Conservation (phyloP, 1,140 invertebrate species). For the Drosophila serrata region DNA sequence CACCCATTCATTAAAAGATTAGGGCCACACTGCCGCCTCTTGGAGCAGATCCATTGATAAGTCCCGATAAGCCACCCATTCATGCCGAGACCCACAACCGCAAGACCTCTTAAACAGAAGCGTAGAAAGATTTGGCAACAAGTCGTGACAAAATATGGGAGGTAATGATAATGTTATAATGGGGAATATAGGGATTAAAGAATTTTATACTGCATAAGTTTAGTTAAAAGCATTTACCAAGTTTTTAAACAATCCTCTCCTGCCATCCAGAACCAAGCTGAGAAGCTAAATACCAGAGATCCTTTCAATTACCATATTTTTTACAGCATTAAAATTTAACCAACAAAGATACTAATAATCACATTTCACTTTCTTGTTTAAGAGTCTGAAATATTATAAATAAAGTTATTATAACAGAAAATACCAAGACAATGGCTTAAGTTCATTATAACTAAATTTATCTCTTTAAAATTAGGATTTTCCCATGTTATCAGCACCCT, state of each 20-base stretch:
- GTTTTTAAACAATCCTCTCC: background rate
- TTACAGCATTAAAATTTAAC: background rate
- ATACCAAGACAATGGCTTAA: background rate
- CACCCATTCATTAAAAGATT: slow-evolving; percentile 43
- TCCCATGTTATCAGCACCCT: background rate
- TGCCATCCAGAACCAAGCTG: background rate
- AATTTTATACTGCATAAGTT: background rate
- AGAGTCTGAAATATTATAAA: background rate
- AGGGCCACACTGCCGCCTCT: slow-evolving; percentile 11
- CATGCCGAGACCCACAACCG: slow-evolving; percentile 2
- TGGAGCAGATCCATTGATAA: slow-evolving; percentile 21
- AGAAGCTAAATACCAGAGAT: background rate
- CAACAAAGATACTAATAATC: background rate
- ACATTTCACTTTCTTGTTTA: too few species aligned
- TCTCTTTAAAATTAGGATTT: background rate
- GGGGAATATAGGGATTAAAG: background rate
- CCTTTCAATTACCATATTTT: background rate
- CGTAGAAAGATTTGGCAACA: background rate
- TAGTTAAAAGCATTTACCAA: background rate
- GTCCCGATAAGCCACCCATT: slow-evolving; percentile 22
- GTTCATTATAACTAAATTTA: background rate
- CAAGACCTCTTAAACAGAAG: slow-evolving; percentile 5
- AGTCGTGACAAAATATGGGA: background rate
- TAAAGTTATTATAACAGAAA: background rate
- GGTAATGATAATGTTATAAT: background rate